phyloP scores from a whole-genome alignment of 2,797 vertebrate genomes.

The Myotis findleyi region DNA sequence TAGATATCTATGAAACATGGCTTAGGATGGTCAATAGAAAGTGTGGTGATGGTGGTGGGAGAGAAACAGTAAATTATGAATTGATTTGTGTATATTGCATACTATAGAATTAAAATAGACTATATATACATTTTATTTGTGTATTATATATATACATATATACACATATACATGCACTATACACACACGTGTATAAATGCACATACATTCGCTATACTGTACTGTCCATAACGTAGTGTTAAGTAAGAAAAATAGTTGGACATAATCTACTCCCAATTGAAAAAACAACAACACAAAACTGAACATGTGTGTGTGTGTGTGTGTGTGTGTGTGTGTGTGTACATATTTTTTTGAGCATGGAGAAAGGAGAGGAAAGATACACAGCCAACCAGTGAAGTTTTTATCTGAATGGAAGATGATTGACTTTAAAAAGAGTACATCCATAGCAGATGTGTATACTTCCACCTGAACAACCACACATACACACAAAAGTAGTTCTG shows the following conservation, averaged over 20 bases:
- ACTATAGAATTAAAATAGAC: neutral
- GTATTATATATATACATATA: neutral
- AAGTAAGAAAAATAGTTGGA: neutral
- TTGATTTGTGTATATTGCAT: neutral
- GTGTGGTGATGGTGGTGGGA: neutral
- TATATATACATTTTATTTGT: neutral
- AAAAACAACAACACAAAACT: neutral
- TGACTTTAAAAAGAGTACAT: neutral
- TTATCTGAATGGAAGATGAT: neutral
- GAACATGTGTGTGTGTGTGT: neutral
- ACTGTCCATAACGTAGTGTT: neutral
- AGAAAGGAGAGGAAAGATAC: neutral
- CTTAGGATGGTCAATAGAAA: neutral
- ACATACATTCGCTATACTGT: neutral
- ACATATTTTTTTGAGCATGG: neutral
- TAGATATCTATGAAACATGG: neutral
- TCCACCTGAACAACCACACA: no score
- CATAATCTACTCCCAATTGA: neutral
- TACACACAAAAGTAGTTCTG: neutral
- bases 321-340: neutral
- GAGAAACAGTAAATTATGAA: neutral
- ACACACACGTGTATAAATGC: neutral
- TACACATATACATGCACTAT: neutral
- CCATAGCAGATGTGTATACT: accelerated
- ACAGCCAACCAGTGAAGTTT: neutral